These are phyloP conservation scores for Scytalopus superciliaris DNA, from an alignment of 2,113 vertebrate species.

Conservation along the genomic window DNA sequence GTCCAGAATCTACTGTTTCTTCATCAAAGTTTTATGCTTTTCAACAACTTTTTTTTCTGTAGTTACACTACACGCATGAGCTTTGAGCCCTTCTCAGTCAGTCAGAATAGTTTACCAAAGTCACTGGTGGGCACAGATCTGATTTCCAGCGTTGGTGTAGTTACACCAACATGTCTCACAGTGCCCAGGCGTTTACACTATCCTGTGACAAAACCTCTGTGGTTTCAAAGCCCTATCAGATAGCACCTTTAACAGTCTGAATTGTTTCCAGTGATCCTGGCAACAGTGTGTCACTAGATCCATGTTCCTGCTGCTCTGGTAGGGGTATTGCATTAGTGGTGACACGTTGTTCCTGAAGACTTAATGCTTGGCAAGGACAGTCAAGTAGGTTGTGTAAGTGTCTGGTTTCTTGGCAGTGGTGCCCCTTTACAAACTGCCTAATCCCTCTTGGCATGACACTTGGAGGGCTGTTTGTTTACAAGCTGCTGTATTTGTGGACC, in stretches of 20 bases:
- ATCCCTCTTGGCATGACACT: not conserved
- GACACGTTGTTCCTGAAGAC: not conserved
- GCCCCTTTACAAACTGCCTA: not conserved
- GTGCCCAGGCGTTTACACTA: not conserved
- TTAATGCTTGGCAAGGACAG: not conserved
- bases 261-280: not conserved
- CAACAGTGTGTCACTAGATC: not conserved
- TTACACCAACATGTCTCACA: not conserved
- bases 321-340: not conserved
- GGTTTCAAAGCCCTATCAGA: not conserved
- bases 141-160: not conserved
- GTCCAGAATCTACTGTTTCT: not conserved
- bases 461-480: not conserved
- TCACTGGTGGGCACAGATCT: not conserved
- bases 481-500: not conserved
- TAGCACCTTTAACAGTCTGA: not conserved
- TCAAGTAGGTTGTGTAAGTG: not conserved
- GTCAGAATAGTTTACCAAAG: not conserved
- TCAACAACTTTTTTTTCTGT: not conserved
- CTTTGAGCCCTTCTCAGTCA: not conserved
- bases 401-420: conserved; percentile 2
- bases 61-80: not conserved
- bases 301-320: not conserved
- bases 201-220: not conserved
- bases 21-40: not conserved